Evolutionary conservation across 2,113 vertebrate species (phyloP).

Genomic region (Oncorhynchus gorbuscha): DNA sequence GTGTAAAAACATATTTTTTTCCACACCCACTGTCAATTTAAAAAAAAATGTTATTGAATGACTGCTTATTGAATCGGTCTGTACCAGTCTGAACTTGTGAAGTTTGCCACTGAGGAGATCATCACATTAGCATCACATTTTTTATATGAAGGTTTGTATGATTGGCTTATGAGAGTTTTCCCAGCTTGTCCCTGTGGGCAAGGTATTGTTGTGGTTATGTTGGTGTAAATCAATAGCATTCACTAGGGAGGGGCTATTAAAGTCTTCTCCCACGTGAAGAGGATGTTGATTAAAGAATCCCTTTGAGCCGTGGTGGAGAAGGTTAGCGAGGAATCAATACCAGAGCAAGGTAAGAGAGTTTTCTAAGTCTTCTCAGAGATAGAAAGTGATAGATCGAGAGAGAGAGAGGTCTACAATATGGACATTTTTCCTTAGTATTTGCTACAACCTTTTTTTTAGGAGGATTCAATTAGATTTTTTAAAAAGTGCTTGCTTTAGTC

Average conservation of each 20-base stretch:
- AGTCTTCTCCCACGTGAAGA: not conserved
- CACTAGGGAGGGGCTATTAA: not conserved
- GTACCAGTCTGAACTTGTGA: not conserved
- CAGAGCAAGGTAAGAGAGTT: slow-evolving; percentile 1
- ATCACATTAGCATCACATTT: not conserved
- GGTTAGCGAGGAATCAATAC: not conserved
- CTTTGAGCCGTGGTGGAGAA: not conserved
- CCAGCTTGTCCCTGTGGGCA: not conserved
- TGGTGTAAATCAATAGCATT: slow-evolving; percentile 12
- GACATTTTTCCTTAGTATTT: not conserved
- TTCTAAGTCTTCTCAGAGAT: not conserved
- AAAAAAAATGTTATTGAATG: too few species aligned
- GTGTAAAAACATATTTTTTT: too few species aligned
- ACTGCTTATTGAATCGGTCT: not conserved
- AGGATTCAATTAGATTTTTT: not conserved
- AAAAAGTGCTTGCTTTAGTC: too few species aligned
- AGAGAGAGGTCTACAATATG: not conserved
- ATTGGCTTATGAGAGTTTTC: not conserved
- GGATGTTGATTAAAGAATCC: not conserved
- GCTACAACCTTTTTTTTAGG: not conserved
- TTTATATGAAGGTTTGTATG: too few species aligned
- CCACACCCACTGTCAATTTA: too few species aligned
- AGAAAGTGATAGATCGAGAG: not conserved
- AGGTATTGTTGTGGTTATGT: not conserved
- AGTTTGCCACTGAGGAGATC: not conserved